Evolutionary conservation across 64 coral and sea anemone genomes (phyloP).

Genomic region (Montipora capricornis): DNA sequence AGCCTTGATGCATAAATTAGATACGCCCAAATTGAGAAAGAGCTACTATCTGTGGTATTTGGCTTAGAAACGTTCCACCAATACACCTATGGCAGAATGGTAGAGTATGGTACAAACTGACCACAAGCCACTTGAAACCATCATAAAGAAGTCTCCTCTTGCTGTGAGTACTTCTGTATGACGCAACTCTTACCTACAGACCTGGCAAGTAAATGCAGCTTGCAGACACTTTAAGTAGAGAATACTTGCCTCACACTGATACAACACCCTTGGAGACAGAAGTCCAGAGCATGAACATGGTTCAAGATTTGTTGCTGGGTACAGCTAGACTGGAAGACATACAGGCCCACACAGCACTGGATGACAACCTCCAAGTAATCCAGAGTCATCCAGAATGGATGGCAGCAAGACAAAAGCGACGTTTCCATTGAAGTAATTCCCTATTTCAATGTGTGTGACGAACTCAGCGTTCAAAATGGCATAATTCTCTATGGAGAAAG

Average conservation of each 20-base stretch:
- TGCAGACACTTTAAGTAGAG: background rate
- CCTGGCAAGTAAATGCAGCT: background rate
- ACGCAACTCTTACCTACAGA: background rate
- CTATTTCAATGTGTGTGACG: too few relatives aligned
- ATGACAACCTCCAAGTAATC: too few relatives aligned
- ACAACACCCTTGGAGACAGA: background rate
- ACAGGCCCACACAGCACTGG: background rate
- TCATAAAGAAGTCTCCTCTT: background rate
- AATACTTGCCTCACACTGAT: background rate
- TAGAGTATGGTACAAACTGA: background rate
- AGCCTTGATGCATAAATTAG: background rate
- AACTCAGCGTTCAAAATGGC: too few relatives aligned
- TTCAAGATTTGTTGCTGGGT: background rate
- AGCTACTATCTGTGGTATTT: background rate
- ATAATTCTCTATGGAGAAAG: background rate
- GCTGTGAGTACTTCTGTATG: background rate
- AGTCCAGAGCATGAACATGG: background rate
- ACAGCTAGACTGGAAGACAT: background rate
- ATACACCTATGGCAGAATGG: background rate
- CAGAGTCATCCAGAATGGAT: too few relatives aligned
- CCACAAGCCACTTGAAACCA: conserved; percentile 5
- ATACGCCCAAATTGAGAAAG: background rate
- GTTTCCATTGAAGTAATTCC: too few relatives aligned
- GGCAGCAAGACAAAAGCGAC: too few relatives aligned
- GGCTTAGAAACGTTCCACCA: background rate